phyloP scores from a whole-genome alignment of 2,113 vertebrate species.

The Forbesichthys papilliferus region DNA sequence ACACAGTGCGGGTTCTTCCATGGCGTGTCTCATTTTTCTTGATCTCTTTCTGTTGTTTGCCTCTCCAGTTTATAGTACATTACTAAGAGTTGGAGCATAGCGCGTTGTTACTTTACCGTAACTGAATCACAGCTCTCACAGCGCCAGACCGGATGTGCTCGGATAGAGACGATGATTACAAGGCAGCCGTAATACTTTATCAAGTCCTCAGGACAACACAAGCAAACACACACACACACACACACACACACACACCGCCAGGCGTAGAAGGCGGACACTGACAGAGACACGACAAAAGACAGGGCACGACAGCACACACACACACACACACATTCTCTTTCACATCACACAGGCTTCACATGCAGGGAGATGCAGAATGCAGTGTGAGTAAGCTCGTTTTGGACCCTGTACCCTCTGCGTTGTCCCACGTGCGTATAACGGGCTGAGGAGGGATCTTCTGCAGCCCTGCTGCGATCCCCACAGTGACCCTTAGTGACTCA shows the following conservation, averaged over 20 bases:
- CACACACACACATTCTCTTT: not conserved
- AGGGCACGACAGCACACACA: not conserved
- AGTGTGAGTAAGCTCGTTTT: slow-evolving; percentile 51
- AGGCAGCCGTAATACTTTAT: slow-evolving; percentile 27
- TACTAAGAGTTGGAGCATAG: not conserved
- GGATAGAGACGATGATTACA: slow-evolving; percentile 28
- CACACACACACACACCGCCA: slow-evolving; percentile 10
- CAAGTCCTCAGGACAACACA: slow-evolving; percentile 33
- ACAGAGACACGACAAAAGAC: not conserved
- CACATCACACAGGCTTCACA: not conserved
- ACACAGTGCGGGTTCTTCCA: not conserved
- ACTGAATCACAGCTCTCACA: no score
- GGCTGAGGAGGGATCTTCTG: slow-evolving; percentile 30
- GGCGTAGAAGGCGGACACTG: not conserved
- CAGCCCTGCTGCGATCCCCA: slow-evolving; percentile 47
- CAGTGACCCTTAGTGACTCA: slow-evolving; percentile 59
- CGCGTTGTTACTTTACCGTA: not conserved
- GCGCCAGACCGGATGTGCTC: slow-evolving; percentile 25
- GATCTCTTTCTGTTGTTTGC: no score
- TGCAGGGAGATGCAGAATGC: not conserved
- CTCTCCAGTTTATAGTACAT: not conserved
- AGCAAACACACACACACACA: slow-evolving; percentile 1
- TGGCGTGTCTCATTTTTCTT: not conserved
- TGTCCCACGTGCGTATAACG: slow-evolving; percentile 39
- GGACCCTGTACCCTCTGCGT: slow-evolving; percentile 41